phyloP scores from a whole-genome alignment of 2,113 vertebrate genomes.

The Sebastes fasciatus region DNA sequence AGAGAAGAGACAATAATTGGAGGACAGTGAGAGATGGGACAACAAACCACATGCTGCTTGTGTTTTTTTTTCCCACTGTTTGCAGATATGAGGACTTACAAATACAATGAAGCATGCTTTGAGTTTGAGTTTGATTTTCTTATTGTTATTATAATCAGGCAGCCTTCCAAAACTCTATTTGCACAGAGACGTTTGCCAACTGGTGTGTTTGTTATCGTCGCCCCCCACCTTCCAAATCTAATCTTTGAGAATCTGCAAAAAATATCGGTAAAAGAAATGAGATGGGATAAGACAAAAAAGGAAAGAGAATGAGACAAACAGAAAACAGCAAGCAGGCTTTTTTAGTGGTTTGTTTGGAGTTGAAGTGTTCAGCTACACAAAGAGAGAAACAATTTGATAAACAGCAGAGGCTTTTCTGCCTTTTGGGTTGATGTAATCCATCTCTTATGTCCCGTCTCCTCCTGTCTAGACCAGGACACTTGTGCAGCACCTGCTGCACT shows the following conservation, averaged over 20 bases:
- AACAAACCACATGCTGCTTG: conserved; percentile 64
- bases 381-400: conserved; percentile 31
- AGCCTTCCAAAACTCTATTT: conserved; percentile 57
- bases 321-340: conserved; percentile 8
- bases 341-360: conserved; percentile 12
- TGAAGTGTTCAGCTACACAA: conserved; percentile 37
- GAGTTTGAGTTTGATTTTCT: conserved; percentile 50
- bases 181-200: conserved; percentile 65
- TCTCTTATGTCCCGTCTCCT: conserved; percentile 42
- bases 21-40: conserved; percentile 42
- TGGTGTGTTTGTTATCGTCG: conserved; percentile 48
- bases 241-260: conserved; percentile 55
- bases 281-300: conserved; percentile 36
- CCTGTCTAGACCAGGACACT: conserved; percentile 47
- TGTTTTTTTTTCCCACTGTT: conserved; percentile 17
- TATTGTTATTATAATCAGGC: conserved; percentile 63
- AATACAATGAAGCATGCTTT: conserved; percentile 52
- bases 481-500: conserved; percentile 45
- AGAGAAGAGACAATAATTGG: conserved; percentile 46
- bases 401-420: conserved; percentile 23
- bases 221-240: conserved; percentile 41
- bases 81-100: conserved; percentile 45
- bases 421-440: conserved; percentile 43
- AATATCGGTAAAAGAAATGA: conserved; percentile 44
- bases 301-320: conserved; percentile 30